Conservation (phyloP, 2,888 invertebrate genomes). For the Lasiommata megera region DNA sequence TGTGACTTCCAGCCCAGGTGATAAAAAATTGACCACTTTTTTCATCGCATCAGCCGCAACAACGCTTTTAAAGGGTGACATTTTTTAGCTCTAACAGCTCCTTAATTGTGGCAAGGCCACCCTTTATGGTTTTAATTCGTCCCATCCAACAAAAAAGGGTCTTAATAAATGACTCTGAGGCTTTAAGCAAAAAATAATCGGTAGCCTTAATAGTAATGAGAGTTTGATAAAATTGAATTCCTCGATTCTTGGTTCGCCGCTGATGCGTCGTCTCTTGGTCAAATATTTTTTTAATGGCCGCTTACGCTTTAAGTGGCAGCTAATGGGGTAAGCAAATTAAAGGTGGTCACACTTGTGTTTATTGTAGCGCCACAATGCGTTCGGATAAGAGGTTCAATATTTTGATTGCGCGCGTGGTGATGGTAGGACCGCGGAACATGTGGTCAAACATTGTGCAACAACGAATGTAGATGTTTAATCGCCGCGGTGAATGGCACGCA, state of each 20-base stretch:
- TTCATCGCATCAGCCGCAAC: constrained; percentile 62
- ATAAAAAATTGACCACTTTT: constrained; percentile 73
- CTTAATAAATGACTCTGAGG: constrained; percentile 68
- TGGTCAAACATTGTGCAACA: constrained; percentile 78
- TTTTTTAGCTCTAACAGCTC: constrained; percentile 73
- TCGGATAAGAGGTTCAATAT: constrained; percentile 78
- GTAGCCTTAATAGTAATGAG: constrained; percentile 57
- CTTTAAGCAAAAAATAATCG: constrained; percentile 55
- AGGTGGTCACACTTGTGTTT: constrained; percentile 62
- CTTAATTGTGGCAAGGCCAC: constrained; percentile 74
- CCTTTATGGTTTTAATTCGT: constrained; percentile 61
- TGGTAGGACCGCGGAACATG: constrained; percentile 68
- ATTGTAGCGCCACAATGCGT: constrained; percentile 65
- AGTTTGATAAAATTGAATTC: constrained; percentile 61
- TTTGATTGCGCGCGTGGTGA: constrained; percentile 73
- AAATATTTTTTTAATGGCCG: constrained; percentile 68
- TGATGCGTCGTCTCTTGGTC: constrained; percentile 53
- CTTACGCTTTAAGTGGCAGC: constrained; percentile 62
- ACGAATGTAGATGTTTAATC: constrained; percentile 56
- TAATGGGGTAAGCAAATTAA: constrained; percentile 74
- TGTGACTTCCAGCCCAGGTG: constrained; percentile 78
- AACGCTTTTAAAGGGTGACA: constrained; percentile 71
- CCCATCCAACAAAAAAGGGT: constrained; percentile 65
- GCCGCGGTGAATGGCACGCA: constrained; percentile 53
- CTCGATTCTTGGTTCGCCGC: constrained; percentile 49